Conservation (phyloP, 1,140 invertebrate genomes). For the Carposina sasakii region DNA sequence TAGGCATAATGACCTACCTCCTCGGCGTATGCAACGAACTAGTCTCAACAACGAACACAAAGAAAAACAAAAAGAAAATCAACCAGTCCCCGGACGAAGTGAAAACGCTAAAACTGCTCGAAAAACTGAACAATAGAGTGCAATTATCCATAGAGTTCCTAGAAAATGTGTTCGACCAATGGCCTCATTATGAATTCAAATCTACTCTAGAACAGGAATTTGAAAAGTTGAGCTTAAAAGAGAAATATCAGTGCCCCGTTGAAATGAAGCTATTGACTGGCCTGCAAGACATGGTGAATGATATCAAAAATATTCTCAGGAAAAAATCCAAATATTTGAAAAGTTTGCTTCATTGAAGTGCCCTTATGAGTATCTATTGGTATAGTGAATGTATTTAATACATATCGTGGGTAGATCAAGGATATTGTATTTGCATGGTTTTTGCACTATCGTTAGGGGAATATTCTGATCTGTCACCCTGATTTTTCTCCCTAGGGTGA, state of each 20-base stretch:
- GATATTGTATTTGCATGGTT: too few species aligned
- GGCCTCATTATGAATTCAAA: constrained; percentile 38
- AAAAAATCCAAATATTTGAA: constrained; percentile 58
- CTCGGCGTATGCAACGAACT: constrained; percentile 55
- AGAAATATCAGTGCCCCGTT: constrained; percentile 39
- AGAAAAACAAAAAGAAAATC: constrained; percentile 53
- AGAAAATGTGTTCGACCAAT: constrained; percentile 46
- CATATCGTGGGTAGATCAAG: too few species aligned
- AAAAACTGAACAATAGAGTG: constrained; percentile 43
- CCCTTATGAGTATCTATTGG: too few species aligned
- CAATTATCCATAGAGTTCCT: constrained; percentile 36
- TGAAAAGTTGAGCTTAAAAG: constrained; percentile 27
- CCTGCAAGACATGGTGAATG: constrained; percentile 39
- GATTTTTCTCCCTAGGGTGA: too few species aligned
- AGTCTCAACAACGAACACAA: constrained; percentile 36
- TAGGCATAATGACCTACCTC: constrained; percentile 49
- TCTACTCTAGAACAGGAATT: constrained; percentile 36
- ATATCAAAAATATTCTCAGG: constrained; percentile 49
- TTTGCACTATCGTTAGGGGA: too few species aligned
- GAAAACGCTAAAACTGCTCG: constrained; percentile 37
- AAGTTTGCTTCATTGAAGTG: constrained; percentile 32
- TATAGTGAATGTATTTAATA: too few species aligned
- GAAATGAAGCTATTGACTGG: constrained; percentile 43
- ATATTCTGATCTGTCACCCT: too few species aligned
- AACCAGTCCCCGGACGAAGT: constrained; percentile 54